These are phyloP conservation scores for Perca flavescens DNA, from an alignment of 2,113 vertebrate species.

Conservation along the genomic window DNA sequence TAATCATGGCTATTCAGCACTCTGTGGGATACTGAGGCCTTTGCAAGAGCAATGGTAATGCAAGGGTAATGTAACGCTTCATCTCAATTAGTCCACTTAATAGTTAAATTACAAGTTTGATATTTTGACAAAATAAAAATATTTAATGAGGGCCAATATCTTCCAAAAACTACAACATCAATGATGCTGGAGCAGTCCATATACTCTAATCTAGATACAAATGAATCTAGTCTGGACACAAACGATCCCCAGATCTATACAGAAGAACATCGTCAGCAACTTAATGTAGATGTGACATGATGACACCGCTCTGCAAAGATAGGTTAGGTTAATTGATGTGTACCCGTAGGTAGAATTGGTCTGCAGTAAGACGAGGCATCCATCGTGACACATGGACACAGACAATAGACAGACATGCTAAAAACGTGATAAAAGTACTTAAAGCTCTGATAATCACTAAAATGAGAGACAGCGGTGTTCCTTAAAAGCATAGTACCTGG, in stretches of 20 bases:
- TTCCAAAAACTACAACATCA: slow-evolving; percentile 9
- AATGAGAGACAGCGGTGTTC: slow-evolving; percentile 4
- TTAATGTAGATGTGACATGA: slow-evolving; percentile 51
- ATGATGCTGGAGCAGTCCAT: not conserved
- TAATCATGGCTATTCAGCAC: slow-evolving; percentile 68
- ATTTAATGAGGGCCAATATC: slow-evolving; percentile 5
- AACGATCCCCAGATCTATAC: slow-evolving; percentile 23
- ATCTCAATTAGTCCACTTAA: slow-evolving; percentile 64
- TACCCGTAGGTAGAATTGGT: too few relatives aligned
- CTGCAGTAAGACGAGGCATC: too few relatives aligned
- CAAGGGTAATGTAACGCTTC: slow-evolving; percentile 41
- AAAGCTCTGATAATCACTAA: too few relatives aligned
- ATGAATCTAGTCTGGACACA: slow-evolving; percentile 22
- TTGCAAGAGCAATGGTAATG: slow-evolving; percentile 62
- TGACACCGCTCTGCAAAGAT: slow-evolving; percentile 27
- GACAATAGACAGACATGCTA: too few relatives aligned
- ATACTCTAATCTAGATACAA: slow-evolving; percentile 33
- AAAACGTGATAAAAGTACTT: too few relatives aligned
- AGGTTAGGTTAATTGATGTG: not conserved
- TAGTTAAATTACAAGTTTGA: slow-evolving; percentile 72
- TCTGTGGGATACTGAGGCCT: slow-evolving; percentile 54
- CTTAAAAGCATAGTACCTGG: slow-evolving; percentile 53
- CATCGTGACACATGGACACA: too few relatives aligned
- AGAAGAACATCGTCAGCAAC: slow-evolving; percentile 50
- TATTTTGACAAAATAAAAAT: slow-evolving; percentile 53